Conservation (phyloP, 2,888 invertebrate genomes). For the Patella caerulea region DNA sequence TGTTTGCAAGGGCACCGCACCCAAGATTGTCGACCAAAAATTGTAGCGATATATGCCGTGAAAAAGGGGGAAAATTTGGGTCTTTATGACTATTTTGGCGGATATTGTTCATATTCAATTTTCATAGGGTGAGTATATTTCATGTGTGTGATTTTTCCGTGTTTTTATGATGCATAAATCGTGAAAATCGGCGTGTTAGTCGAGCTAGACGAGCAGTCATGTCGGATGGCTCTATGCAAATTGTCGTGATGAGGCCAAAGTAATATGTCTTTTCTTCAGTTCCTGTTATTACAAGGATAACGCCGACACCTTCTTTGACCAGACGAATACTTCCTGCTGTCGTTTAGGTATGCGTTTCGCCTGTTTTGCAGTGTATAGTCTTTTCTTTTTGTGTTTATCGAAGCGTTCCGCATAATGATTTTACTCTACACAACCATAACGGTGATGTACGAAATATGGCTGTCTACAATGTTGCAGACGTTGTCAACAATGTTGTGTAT, state of each 20-base stretch:
- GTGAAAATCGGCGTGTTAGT: background rate
- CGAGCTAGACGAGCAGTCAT: constrained; percentile 1
- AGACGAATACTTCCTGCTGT: no score
- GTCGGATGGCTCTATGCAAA: constrained; percentile 13
- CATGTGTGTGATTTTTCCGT: background rate
- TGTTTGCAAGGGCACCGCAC: constrained; percentile 56
- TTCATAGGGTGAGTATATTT: constrained; percentile 34
- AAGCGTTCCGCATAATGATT: no score
- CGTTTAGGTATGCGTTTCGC: no score
- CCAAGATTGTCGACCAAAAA: constrained; percentile 36
- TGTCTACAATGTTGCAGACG: no score
- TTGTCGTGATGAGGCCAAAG: background rate
- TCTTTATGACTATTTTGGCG: constrained; percentile 31
- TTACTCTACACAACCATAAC: no score
- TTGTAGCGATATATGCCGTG: constrained; percentile 34
- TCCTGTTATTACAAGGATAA: background rate
- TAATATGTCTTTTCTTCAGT: constrained; percentile 5
- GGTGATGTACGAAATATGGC: no score
- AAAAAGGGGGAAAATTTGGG: constrained; percentile 27
- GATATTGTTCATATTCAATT: constrained; percentile 26
- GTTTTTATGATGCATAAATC: background rate
- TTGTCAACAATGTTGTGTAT: no score
- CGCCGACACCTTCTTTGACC: no score
- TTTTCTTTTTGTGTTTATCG: no score
- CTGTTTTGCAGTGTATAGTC: no score